Conservation (phyloP, 1,140 invertebrate species). For the Cephus cinctus region DNA sequence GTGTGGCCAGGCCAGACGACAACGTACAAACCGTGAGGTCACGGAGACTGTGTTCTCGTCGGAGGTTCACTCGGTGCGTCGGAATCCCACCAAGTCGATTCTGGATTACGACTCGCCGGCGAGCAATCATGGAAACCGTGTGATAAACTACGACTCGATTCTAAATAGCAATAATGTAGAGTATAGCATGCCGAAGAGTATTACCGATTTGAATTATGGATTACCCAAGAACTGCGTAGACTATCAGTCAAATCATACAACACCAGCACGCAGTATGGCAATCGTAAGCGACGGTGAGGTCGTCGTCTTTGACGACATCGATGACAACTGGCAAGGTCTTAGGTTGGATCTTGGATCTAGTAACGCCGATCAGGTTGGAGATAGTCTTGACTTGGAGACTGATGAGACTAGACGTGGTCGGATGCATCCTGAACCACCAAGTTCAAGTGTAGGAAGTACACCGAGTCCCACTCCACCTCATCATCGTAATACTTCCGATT, state of each 20-base stretch:
- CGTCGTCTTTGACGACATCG: slow-evolving; percentile 81
- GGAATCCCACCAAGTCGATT: slow-evolving; percentile 50
- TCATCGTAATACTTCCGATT: slow-evolving; percentile 54
- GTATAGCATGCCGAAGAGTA: slow-evolving; percentile 50
- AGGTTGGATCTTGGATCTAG: slow-evolving; percentile 41
- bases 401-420: slow-evolving; percentile 41
- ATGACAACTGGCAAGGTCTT: slow-evolving; percentile 68
- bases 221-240: slow-evolving; percentile 53
- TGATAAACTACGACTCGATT: slow-evolving; percentile 52
- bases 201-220: slow-evolving; percentile 53
- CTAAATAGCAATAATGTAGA: slow-evolving; percentile 57
- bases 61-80: slow-evolving; percentile 62
- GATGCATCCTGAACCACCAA: slow-evolving; percentile 43
- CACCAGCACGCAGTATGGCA: slow-evolving; percentile 51
- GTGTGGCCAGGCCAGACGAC: slow-evolving; percentile 57
- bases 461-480: slow-evolving; percentile 52
- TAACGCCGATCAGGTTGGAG: slow-evolving; percentile 31
- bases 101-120: slow-evolving; percentile 53
- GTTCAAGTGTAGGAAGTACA: slow-evolving; percentile 49
- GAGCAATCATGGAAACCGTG: slow-evolving; percentile 43
- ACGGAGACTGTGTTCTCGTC: slow-evolving; percentile 67
- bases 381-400: slow-evolving; percentile 35
- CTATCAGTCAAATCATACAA: slow-evolving; percentile 51
- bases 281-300: slow-evolving; percentile 71
- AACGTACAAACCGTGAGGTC: slow-evolving; percentile 58